These are phyloP conservation scores for Siniperca chuatsi DNA, from an alignment of 2,113 vertebrate species.

Conservation along the genomic window DNA sequence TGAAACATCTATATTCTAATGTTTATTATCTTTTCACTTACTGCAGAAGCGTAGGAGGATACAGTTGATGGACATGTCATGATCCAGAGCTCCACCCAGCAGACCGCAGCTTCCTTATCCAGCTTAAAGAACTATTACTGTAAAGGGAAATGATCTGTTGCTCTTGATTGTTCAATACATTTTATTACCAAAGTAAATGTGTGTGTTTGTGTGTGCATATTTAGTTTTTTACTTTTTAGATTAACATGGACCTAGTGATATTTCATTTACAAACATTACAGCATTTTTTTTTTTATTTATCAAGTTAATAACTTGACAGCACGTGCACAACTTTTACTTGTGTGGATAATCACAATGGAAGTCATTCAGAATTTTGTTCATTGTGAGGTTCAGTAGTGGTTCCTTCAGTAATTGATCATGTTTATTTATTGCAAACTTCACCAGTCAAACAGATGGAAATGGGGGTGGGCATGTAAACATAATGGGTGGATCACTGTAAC, in stretches of 20 bases:
- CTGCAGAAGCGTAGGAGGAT: constrained; percentile 30
- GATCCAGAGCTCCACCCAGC: constrained; percentile 14
- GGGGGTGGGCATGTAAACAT: background rate
- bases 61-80: background rate
- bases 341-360: too few species aligned
- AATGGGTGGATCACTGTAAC: background rate
- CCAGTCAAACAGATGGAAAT: background rate
- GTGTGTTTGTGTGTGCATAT: constrained; percentile 11
- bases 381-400: background rate
- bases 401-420: background rate
- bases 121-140: background rate
- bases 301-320: background rate
- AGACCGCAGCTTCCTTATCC: background rate
- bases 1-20: constrained; percentile 5
- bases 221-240: background rate
- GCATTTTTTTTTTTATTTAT: background rate
- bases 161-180: constrained; percentile 29
- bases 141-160: background rate
- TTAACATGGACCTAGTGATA: background rate
- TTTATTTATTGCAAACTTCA: background rate
- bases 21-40: background rate
- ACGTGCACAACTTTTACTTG: background rate
- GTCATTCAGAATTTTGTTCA: background rate
- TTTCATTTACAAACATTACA: background rate
- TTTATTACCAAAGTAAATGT: constrained; percentile 39